Percentiles rank a stretch among this genome's conserved stretches.
These are phyloP conservation scores for Trichonephila inaurata DNA, from an alignment of 1,140 invertebrate genomes.

Conservation along the genomic window DNA sequence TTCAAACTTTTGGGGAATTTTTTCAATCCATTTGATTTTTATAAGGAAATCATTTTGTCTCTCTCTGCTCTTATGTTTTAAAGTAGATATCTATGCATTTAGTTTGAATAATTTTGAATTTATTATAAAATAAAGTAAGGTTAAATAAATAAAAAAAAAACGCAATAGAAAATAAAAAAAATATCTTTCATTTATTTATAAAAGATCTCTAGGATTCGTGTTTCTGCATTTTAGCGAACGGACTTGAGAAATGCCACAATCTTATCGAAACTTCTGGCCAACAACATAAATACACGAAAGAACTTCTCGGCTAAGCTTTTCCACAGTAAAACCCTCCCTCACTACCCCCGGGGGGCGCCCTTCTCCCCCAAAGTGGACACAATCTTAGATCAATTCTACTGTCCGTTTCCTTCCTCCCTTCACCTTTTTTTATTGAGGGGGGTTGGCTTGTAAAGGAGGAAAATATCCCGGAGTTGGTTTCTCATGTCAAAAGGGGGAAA, in stretches of 20 bases:
- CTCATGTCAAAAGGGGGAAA: background rate
- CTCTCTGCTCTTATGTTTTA: too few relatives aligned
- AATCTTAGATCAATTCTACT: slow-evolving; percentile 57
- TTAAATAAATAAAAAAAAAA: too few relatives aligned
- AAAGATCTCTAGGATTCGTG: too few relatives aligned
- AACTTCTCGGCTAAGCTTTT: background rate
- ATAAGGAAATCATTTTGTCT: too few relatives aligned
- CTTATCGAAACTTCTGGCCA: background rate
- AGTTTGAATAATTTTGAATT: too few relatives aligned
- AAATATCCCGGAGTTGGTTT: slow-evolving; percentile 9
- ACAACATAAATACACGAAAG: background rate
- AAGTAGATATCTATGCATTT: too few relatives aligned
- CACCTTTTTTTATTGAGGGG: slow-evolving; percentile 33
- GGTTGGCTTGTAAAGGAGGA: background rate
- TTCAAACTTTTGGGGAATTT: too few relatives aligned
- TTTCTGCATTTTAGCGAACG: too few relatives aligned
- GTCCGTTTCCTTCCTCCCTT: slow-evolving; percentile 15
- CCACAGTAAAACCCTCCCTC: background rate
- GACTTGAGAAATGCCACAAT: background rate
- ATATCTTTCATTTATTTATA: too few relatives aligned
- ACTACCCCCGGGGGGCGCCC: slow-evolving; percentile 21
- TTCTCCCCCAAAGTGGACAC: slow-evolving; percentile 51
- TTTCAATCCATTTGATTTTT: too few relatives aligned
- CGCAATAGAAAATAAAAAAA: too few relatives aligned
- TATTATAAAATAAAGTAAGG: too few relatives aligned